phyloP scores from a whole-genome alignment of 2,888 invertebrate species.

The Stenodera caucasica region DNA sequence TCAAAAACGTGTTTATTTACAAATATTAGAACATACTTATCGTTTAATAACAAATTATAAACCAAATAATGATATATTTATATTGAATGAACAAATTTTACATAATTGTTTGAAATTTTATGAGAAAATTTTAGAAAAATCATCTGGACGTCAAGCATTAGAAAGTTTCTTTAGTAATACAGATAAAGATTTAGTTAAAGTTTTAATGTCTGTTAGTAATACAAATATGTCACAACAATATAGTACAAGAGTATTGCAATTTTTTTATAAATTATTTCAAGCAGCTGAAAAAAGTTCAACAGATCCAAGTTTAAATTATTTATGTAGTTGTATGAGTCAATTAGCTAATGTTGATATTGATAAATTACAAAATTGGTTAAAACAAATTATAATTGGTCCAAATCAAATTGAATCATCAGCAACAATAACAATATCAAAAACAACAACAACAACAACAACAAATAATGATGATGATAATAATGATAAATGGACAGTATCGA shows the following conservation, averaged over 20 bases:
- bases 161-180: slow-evolving; percentile 76
- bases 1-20: slow-evolving; percentile 65
- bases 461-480: slow-evolving; percentile 43
- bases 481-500: slow-evolving; percentile 43
- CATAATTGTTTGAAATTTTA: slow-evolving; percentile 79
- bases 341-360: slow-evolving; percentile 66
- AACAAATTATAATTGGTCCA: slow-evolving; percentile 67
- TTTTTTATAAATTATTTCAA: slow-evolving; percentile 75
- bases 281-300: slow-evolving; percentile 64
- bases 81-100: slow-evolving; percentile 60
- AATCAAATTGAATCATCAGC: slow-evolving; percentile 56
- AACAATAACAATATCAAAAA: slow-evolving; percentile 55
- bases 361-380: slow-evolving; percentile 66
- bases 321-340: slow-evolving; percentile 69
- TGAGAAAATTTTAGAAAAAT: slow-evolving; percentile 82
- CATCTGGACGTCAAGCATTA: slow-evolving; percentile 79
- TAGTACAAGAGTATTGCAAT: slow-evolving; percentile 76
- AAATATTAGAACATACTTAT: slow-evolving; percentile 69
- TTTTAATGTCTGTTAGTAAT: slow-evolving; percentile 79
- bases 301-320: slow-evolving; percentile 65
- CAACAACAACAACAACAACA: no score
- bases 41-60: slow-evolving; percentile 67
- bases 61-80: slow-evolving; percentile 38
- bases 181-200: slow-evolving; percentile 71
- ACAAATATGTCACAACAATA: slow-evolving; percentile 71